Conservation (phyloP, 2,113 vertebrate species). For the Oryzias melastigma region DNA sequence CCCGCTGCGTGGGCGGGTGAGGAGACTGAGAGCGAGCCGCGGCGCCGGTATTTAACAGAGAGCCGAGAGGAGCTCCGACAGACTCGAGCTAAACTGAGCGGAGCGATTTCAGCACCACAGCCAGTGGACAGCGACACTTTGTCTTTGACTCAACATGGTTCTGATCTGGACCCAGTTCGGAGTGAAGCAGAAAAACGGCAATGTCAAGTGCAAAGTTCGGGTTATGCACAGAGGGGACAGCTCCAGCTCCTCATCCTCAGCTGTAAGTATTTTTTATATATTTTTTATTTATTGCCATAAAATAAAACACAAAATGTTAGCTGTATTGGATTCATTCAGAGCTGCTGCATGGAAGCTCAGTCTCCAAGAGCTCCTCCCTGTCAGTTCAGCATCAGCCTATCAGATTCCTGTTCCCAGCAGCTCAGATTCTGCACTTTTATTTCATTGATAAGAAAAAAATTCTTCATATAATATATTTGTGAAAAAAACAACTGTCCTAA, state of each 20-base stretch:
- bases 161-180: conserved; percentile 83
- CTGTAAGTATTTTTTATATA: conserved; percentile 58
- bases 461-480: too few species aligned
- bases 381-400: conserved; percentile 32
- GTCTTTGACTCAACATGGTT: conserved; percentile 64
- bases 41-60: conserved; percentile 51
- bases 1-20: conserved; percentile 69
- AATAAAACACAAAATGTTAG: not conserved
- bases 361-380: conserved; percentile 33
- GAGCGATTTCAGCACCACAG: conserved; percentile 58
- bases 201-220: conserved; percentile 80
- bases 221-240: conserved; percentile 79
- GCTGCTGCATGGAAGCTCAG: conserved; percentile 34
- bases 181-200: conserved; percentile 79
- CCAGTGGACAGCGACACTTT: conserved; percentile 57
- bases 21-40: conserved; percentile 49
- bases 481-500: conserved; percentile 4
- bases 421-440: not conserved
- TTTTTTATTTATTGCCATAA: not conserved
- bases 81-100: not conserved
- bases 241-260: conserved; percentile 70
- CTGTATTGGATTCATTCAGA: conserved; percentile 30
- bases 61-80: conserved; percentile 43
- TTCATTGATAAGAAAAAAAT: too few species aligned
- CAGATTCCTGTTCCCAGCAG: conserved; percentile 20